Percentiles rank a stretch among this genome's conserved stretches.
These are phyloP conservation scores for Nerophis ophidion DNA, from an alignment of 2,113 vertebrate genomes.

Conservation along the genomic window DNA sequence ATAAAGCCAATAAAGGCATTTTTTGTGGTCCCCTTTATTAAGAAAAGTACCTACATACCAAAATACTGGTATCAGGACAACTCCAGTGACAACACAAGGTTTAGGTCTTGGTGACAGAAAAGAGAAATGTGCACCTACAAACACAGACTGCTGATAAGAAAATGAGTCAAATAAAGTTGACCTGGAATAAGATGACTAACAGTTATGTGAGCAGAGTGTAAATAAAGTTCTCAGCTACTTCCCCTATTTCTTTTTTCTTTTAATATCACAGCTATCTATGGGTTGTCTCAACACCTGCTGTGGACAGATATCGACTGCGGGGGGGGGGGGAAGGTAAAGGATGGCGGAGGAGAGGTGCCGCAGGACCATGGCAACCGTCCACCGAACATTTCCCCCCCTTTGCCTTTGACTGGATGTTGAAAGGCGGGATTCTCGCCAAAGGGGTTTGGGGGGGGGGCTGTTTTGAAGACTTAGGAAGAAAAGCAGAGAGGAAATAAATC, in stretches of 20 bases:
- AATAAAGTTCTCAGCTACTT: conserved; percentile 49
- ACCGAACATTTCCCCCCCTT: conserved; percentile 50
- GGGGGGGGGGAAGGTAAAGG: conserved; percentile 33
- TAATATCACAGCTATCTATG: conserved; percentile 50
- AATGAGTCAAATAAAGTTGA: conserved; percentile 26
- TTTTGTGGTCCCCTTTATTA: no score
- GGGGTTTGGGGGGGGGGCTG: conserved; percentile 4
- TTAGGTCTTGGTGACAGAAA: conserved; percentile 31
- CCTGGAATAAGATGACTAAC: conserved; percentile 39
- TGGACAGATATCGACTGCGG: conserved; percentile 59
- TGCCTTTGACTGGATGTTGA: conserved; percentile 60
- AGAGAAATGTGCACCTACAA: conserved; percentile 22
- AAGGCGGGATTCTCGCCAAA: conserved; percentile 56
- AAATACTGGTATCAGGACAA: no score
- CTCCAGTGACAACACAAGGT: neutral
- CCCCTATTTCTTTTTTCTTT: conserved; percentile 26
- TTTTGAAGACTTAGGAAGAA: conserved; percentile 29
- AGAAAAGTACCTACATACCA: no score
- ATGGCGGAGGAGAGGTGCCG: conserved; percentile 20
- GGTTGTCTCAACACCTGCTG: conserved; percentile 55
- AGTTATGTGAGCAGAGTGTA: conserved; percentile 37
- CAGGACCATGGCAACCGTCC: conserved; percentile 44
- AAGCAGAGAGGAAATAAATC: conserved; percentile 67
- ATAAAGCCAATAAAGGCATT: no score
- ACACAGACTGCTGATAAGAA: conserved; percentile 48